These are phyloP conservation scores for Diloba caeruleocephala DNA, from an alignment of 2,888 invertebrate genomes.

Conservation along the genomic window DNA sequence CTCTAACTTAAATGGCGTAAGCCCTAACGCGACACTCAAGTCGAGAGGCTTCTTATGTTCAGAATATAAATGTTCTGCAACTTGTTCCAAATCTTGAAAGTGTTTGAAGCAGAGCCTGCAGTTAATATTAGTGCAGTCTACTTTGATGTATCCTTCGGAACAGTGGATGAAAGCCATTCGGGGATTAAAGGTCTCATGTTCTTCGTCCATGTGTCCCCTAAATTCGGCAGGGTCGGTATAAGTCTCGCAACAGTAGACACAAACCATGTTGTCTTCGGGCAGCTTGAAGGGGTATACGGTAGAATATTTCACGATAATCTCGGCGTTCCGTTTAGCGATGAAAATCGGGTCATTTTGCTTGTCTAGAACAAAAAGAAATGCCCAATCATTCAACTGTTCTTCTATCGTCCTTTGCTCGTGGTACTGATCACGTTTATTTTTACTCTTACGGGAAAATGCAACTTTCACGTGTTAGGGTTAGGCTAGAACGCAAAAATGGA, in stretches of 20 bases:
- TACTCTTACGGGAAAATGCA: neutral
- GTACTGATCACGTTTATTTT: conserved; percentile 18
- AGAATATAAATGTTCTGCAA: conserved; percentile 70
- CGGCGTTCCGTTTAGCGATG: conserved; percentile 83
- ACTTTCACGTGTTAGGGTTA: no score
- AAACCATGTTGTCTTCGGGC: conserved; percentile 78
- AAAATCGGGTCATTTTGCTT: conserved; percentile 71
- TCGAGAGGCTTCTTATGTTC: conserved; percentile 70
- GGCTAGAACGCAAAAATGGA: neutral
- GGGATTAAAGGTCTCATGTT: conserved; percentile 73
- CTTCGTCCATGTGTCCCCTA: conserved; percentile 76
- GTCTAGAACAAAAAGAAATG: conserved; percentile 87
- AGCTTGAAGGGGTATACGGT: conserved; percentile 85
- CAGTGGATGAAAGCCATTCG: conserved; percentile 77
- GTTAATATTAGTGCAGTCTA: conserved; percentile 75
- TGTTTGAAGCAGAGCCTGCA: conserved; percentile 73
- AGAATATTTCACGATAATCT: conserved; percentile 79
- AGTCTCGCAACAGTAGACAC: conserved; percentile 81
- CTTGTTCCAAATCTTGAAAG: conserved; percentile 64
- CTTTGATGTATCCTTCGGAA: conserved; percentile 78
- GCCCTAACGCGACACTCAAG: conserved; percentile 66
- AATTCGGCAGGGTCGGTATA: conserved; percentile 72
- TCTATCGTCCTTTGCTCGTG: conserved; percentile 35
- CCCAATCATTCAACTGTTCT: conserved; percentile 74
- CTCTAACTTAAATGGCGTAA: conserved; percentile 78